Base-by-base conservation (phyloP, 2,888 invertebrate genomes). In the Mimas tiliae region DNA sequence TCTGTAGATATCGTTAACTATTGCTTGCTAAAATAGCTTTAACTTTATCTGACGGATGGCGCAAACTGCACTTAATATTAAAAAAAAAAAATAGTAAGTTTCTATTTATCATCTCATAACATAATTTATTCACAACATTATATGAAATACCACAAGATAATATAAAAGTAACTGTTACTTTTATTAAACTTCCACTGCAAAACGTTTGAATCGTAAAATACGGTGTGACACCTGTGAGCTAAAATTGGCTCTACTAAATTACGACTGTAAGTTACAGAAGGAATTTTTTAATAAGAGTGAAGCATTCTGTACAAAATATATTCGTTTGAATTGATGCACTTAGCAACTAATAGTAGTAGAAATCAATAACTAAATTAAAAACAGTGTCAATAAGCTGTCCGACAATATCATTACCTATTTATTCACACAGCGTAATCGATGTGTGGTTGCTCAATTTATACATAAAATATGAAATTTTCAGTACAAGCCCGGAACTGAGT, bases 121-220 rank as follows among this genome's bases (percentile, higher is more conserved):
- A 27, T 27, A n/a, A n/a, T n/a, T n/a, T n/a, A n/a, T 27, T 27
- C 27, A 27, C 27, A 27, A 27, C 4, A 27, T 27, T 3, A 27
- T 27, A 27, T 27, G 2, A 27, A 27, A 27, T 27, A 27, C 27
- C 4, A 27, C 1, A 27, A 27, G 27, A 4, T 27, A 27, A 14
- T 45, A 45, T 45, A 45, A 11, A 14, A 14, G 14, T 14, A 45
- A 45, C 1, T 9, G 11, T 14, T 45, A 45, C 45, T 45, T 14
- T 14, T 45, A 45, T 14, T 11, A 14, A 12, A 45, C 12, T 45
- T 1, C 45, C 14, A 45, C 45, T 45, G 45, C 45, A 53, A n/a
- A 53, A 53, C 14, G 67, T 72, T 50, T 70, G 45, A 38, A 68
- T 73, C 53, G 33, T 21, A 42, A 64, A 65, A 53, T 53, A 52